Evolutionary conservation across 2,888 invertebrate genomes (phyloP), one percentile per base, ranked within the genome.

Genomic region (Machimus atricapillus): DNA sequence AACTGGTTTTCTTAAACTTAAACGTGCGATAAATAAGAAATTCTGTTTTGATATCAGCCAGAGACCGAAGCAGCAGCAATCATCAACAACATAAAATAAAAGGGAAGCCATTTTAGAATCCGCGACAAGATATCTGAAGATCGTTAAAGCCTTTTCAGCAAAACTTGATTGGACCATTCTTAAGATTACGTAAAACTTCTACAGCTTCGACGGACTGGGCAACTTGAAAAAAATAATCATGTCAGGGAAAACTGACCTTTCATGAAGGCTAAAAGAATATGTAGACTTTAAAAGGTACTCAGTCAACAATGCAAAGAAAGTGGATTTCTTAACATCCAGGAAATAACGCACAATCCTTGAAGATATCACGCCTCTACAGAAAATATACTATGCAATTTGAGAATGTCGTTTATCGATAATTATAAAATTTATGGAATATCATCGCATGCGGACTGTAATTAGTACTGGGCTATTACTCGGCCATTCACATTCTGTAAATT

Each of bases 1-100:
- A 66, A 66, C 66, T 73, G 76, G 76, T 76, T 76, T 37, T 76
- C 34, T 76, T 76, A 76, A 76, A 76, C 37, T 76, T 76, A 76
- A 76, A 76, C 76, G 76, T 76, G 76, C 34, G 34, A 76, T 34
- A 76, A 76, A 76, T 76, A 76, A 37, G 37, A 76, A 66, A 66
- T 66, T 23, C 19, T 66, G 66, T 66, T 66, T 66, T 66, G 66
- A 66, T 66, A 66, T 66, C 27, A 66, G 23, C 12, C 66, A 66
- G 23, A 23, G 66, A 23, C 9, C 23, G 58, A 58, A 23, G 58
- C 27, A 19, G 58, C 27, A 19, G 12, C 66, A 66, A 66, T 66
- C 66, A 66, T 23, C 66, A 27, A 12, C 27, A 5, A 66, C 27
- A 12, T 66, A 27, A 66, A 66, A 66, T 66, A 66, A 66, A 66